A percentile compares a stretch with the other conserved stretches of the same genome.
phyloP scores from a whole-genome alignment of 1,140 invertebrate species.

The Schlechtendalia chinensis region DNA sequence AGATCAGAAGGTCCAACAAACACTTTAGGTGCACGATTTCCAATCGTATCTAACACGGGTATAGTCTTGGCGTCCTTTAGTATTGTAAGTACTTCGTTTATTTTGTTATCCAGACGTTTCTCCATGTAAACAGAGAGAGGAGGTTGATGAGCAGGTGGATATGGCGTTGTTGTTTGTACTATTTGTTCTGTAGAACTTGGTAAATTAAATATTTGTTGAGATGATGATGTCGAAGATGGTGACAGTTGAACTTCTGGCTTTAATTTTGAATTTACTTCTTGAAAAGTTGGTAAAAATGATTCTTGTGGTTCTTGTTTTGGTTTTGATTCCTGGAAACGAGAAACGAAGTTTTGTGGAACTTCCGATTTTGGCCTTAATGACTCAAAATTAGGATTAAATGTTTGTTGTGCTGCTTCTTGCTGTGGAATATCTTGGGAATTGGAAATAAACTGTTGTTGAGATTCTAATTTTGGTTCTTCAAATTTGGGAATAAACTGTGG shows the following conservation, averaged over 20 bases:
- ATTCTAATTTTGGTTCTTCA: slow-evolving; percentile 26
- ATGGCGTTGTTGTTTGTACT: slow-evolving; percentile 21
- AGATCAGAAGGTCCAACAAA: slow-evolving; percentile 77
- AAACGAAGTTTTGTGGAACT: slow-evolving; percentile 10
- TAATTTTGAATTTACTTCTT: slow-evolving; percentile 24
- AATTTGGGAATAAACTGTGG: slow-evolving; percentile 21
- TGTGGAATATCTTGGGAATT: slow-evolving; percentile 39
- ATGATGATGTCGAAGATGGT: slow-evolving; percentile 50
- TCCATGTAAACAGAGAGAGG: slow-evolving; percentile 76
- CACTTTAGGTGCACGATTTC: slow-evolving; percentile 67
- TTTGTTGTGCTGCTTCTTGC: slow-evolving; percentile 25
- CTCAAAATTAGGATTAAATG: slow-evolving; percentile 53
- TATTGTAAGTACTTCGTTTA: slow-evolving; percentile 68
- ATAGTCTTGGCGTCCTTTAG: slow-evolving; percentile 71
- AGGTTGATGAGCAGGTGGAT: slow-evolving; percentile 69
- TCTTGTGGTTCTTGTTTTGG: slow-evolving; percentile 9
- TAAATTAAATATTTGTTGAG: slow-evolving; percentile 51
- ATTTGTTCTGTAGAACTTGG: slow-evolving; percentile 9
- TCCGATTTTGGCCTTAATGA: slow-evolving; percentile 17
- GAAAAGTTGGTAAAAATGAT: neutral
- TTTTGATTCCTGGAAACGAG: slow-evolving; percentile 21
- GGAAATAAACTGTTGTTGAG: slow-evolving; percentile 26
- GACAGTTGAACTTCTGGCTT: neutral
- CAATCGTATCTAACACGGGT: slow-evolving; percentile 71
- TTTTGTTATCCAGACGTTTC: slow-evolving; percentile 59